These are phyloP conservation scores for rat (Rattus norvegicus) DNA, from an alignment of 2,113 vertebrate genomes.

Conservation along the genomic window DNA sequence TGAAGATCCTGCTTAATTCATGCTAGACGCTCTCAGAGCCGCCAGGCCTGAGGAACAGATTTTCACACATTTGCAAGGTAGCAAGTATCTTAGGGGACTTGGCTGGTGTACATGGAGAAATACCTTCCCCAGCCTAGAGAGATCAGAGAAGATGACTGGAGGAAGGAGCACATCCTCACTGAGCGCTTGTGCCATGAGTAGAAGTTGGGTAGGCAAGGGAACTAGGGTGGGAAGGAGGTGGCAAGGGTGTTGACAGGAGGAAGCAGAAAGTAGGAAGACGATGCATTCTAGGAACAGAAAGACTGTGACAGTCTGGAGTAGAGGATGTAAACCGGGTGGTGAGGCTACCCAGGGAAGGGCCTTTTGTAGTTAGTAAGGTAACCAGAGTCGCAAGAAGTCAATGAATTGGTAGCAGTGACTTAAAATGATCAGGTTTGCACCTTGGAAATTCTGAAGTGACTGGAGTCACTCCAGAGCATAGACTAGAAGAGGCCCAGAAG, in stretches of 20 bases:
- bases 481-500: background rate
- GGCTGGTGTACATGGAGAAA: background rate
- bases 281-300: conserved; percentile 63
- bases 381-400: background rate
- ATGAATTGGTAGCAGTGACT: background rate
- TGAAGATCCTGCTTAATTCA: background rate
- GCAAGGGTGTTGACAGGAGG: background rate
- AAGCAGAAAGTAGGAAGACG: background rate
- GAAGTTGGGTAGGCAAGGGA: background rate
- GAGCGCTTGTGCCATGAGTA: background rate
- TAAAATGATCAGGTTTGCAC: background rate
- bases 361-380: background rate
- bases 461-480: background rate
- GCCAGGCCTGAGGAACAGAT: background rate
- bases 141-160: background rate
- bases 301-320: background rate
- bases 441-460: background rate
- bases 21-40: background rate
- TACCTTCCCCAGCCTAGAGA: background rate
- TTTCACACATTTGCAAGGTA: background rate
- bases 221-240: background rate
- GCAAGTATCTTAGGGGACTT: background rate
- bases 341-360: background rate
- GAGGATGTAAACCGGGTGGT: background rate
- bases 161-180: background rate